phyloP scores from a whole-genome alignment of 1,140 invertebrate species.

The Cryptotermes secundus region DNA sequence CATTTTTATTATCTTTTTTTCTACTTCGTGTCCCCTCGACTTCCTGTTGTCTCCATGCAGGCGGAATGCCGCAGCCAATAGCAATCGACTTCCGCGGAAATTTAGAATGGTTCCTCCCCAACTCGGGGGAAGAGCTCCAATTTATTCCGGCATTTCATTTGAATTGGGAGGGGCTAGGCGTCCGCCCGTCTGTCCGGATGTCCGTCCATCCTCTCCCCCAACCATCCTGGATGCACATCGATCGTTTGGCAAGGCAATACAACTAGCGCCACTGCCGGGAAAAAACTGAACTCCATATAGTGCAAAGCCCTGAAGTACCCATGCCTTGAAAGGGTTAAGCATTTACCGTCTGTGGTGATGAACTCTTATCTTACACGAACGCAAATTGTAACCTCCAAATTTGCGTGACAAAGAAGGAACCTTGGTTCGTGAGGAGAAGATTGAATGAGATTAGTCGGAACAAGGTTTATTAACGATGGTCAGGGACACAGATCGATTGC shows the following conservation, averaged over 20 bases:
- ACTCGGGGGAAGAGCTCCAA: neutral
- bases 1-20: neutral
- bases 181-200: slow-evolving; percentile 15
- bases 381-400: neutral
- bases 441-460: neutral
- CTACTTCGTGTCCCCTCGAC: neutral
- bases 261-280: neutral
- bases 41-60: slow-evolving; percentile 5
- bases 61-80: neutral
- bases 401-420: neutral
- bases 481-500: neutral
- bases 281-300: neutral
- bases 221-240: neutral
- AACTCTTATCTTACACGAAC: neutral
- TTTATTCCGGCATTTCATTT: slow-evolving; percentile 20
- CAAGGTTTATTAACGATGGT: neutral
- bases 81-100: neutral
- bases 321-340: neutral
- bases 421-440: neutral
- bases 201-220: neutral
- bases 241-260: slow-evolving; percentile 5
- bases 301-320: neutral
- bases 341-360: neutral
- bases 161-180: neutral
- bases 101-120: slow-evolving; percentile 1